phyloP scores from a whole-genome alignment of 2,888 invertebrate genomes.

The Hydropsyche betteni region DNA sequence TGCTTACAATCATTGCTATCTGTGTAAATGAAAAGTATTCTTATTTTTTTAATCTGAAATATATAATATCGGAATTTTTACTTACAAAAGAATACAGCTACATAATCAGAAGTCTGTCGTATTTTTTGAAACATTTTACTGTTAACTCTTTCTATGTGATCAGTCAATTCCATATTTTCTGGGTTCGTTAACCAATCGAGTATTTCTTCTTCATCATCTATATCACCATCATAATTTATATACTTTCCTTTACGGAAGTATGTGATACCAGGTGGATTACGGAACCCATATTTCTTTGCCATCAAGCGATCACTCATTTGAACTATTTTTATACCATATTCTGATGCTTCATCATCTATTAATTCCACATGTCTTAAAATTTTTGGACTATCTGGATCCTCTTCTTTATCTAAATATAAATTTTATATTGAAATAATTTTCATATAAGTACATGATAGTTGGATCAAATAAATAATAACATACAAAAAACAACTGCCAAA shows the following conservation, averaged over 20 bases:
- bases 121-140: conserved; percentile 93
- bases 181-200: conserved; percentile 94
- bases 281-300: conserved; percentile 92
- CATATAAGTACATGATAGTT: conserved; percentile 25
- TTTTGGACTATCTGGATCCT: conserved; percentile 81
- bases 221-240: conserved; percentile 92
- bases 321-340: conserved; percentile 90
- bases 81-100: conserved; percentile 94
- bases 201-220: conserved; percentile 90
- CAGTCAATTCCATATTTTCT: conserved; percentile 92
- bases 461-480: conserved; percentile 62
- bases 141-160: conserved; percentile 91
- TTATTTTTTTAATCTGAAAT: conserved; percentile 1
- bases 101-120: conserved; percentile 85
- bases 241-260: conserved; percentile 90
- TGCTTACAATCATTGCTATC: conserved; percentile 96
- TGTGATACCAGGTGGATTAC: conserved; percentile 89
- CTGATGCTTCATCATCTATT: conserved; percentile 90
- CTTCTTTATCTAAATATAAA: conserved; percentile 75
- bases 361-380: conserved; percentile 86
- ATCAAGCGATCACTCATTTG: conserved; percentile 88
- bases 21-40: conserved; percentile 55
- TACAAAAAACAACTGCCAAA: conserved; percentile 91
- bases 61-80: conserved; percentile 54
- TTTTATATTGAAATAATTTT: conserved; percentile 5